Base-by-base conservation (phyloP, 1,140 invertebrate species). In the Paracyclopina nana region DNA sequence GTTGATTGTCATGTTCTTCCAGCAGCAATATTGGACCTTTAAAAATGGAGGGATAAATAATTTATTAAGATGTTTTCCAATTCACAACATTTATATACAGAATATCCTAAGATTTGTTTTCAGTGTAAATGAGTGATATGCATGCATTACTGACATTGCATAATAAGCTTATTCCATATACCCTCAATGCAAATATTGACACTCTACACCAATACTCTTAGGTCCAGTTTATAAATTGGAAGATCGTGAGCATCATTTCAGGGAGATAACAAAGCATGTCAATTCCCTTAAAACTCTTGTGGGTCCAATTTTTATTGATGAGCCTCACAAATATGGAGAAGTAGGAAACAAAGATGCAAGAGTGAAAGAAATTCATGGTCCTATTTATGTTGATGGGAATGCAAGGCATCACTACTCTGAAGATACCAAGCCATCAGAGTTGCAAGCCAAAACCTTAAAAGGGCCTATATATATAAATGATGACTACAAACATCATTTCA, bases 401-500 rank as follows among this genome's bases (percentile, higher is more conserved):
- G 25, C 11, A 22, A 42, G 14, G 40, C 45, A 48, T 38, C 34
- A 44, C 28, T 52, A 18, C 14, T 28, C 34, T 46, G 22, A 22
- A 9, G 40, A 45, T 20, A 16, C 27, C 14, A 52, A 52, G 28
- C 31, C 11, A 2, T n/a, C 41, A n/a, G 50, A 52, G n/a, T n/a
- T 52, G 4, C 12, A 43, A 16, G 34, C 20, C 3, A 48, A 48
- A 20, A 25, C 4, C 6, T 22, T 52, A n/a, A 22, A 44, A 45
- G 50, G 50, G 5, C 50, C 50, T 14, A 26, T 52, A 18, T 52
- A 52, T 43, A 41, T 43, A 9, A 52, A 45, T 52, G 50, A 41
- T 5, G 20, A 44, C 11, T 18, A n/a, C 11, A 20, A 38, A 11
- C 50, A 52, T 52, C 50, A 52, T 22, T 52, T 52, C 27, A 26